Percentiles rank a stretch among this genome's conserved stretches.
These are phyloP conservation scores for Hystrix cristata DNA, from an alignment of 2,113 vertebrate species.

Conservation along the genomic window DNA sequence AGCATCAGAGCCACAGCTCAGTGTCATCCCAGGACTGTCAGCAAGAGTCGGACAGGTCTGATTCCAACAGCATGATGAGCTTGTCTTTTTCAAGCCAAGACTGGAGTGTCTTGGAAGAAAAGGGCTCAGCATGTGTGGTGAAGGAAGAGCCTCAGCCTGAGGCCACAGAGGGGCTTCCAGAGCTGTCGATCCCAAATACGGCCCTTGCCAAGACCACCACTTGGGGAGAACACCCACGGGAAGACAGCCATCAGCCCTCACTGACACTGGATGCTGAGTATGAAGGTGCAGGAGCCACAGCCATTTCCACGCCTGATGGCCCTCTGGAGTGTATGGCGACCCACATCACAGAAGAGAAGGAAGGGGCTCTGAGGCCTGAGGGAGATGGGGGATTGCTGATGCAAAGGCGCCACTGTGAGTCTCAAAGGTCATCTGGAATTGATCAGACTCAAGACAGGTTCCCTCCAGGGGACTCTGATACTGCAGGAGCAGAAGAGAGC, in stretches of 20 bases:
- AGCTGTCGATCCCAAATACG: background rate
- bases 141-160: slow-evolving; percentile 61
- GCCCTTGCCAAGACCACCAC: background rate
- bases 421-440: background rate
- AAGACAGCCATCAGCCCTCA: background rate
- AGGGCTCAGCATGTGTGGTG: background rate
- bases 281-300: background rate
- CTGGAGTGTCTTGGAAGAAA: slow-evolving; percentile 57
- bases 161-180: background rate
- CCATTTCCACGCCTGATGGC: background rate
- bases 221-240: background rate
- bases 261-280: background rate
- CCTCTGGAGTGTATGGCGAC: background rate
- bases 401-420: background rate
- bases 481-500: background rate
- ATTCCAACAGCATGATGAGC: background rate
- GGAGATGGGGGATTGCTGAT: rapidly evolving
- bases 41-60: background rate
- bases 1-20: background rate
- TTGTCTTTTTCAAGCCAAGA: slow-evolving; percentile 48
- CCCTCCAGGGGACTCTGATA: background rate
- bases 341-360: background rate
- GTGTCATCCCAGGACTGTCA: slow-evolving; percentile 35
- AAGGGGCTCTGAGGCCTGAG: background rate
- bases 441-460: background rate